Evolutionary conservation across 1,140 invertebrate species (phyloP).

Genomic region (Aricia agestis): DNA sequence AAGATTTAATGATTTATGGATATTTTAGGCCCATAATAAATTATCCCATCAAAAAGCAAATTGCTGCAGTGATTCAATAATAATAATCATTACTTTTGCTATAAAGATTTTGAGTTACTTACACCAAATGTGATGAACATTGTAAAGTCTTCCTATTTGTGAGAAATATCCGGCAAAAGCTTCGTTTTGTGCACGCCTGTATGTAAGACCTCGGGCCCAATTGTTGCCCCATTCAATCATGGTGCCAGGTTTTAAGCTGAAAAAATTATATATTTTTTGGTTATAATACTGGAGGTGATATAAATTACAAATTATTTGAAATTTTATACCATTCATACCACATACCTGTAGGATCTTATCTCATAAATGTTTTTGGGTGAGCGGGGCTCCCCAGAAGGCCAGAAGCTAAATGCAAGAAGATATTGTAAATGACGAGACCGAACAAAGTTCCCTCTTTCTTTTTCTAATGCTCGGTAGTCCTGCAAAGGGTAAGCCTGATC

Average conservation of each 20-base stretch:
- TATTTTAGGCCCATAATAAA: too few relatives aligned
- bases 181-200: slow-evolving; percentile 92
- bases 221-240: slow-evolving; percentile 99
- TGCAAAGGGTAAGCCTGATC: slow-evolving; percentile 48
- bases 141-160: slow-evolving; percentile 96
- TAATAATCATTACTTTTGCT: too few relatives aligned
- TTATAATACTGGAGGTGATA: too few relatives aligned
- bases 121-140: slow-evolving; percentile 99
- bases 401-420: slow-evolving; percentile 92
- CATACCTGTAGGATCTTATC: slow-evolving; percentile 87
- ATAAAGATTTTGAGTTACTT: slow-evolving; percentile 68
- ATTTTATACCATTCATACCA: not conserved
- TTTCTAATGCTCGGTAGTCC: slow-evolving; percentile 87
- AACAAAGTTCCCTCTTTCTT: slow-evolving; percentile 89
- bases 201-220: slow-evolving; percentile 96
- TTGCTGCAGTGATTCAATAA: too few relatives aligned
- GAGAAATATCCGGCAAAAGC: slow-evolving; percentile 97
- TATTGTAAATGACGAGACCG: slow-evolving; percentile 94
- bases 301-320: too few relatives aligned
- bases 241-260: slow-evolving; percentile 93
- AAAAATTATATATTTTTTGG: slow-evolving; percentile 7
- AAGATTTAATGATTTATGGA: too few relatives aligned
- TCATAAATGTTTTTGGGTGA: slow-evolving; percentile 92
- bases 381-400: slow-evolving; percentile 87
- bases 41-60: too few relatives aligned